Evolutionary conservation across 2,113 vertebrate species (phyloP).

Genomic region (Thermophis baileyi): DNA sequence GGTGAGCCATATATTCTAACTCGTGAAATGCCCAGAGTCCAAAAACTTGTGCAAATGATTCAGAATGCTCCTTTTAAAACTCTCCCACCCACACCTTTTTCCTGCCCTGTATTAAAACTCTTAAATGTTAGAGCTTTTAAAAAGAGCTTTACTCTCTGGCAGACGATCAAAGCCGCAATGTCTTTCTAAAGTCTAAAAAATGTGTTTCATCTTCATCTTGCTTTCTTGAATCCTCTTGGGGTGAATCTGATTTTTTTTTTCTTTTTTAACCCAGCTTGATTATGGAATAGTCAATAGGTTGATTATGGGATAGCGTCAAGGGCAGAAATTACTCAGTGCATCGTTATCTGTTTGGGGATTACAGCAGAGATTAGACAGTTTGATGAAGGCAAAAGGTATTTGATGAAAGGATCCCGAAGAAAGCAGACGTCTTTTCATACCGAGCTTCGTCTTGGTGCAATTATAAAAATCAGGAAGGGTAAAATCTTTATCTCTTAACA

Average conservation of each 20-base stretch:
- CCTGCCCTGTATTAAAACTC: background rate
- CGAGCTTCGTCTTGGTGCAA: background rate
- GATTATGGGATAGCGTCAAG: background rate
- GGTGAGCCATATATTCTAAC: background rate
- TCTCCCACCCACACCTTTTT: background rate
- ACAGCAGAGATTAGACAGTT: slow-evolving; percentile 14
- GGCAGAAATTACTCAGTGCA: background rate
- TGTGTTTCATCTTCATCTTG: no score
- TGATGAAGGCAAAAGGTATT: background rate
- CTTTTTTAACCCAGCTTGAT: background rate
- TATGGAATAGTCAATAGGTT: background rate
- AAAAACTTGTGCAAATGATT: background rate
- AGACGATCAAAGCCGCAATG: background rate
- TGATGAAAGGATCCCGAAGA: slow-evolving; percentile 5
- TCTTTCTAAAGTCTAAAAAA: background rate
- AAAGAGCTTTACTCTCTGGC: background rate
- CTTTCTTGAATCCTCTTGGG: background rate
- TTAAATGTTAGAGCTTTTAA: background rate
- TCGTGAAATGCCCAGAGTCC: background rate
- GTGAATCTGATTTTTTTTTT: background rate
- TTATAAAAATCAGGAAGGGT: background rate
- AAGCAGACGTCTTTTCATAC: background rate
- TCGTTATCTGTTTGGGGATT: background rate
- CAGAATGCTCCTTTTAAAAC: background rate
- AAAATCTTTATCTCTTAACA: background rate